Evolutionary conservation across 2,888 invertebrate species (phyloP).

Genomic region (Podabrus alpinus): DNA sequence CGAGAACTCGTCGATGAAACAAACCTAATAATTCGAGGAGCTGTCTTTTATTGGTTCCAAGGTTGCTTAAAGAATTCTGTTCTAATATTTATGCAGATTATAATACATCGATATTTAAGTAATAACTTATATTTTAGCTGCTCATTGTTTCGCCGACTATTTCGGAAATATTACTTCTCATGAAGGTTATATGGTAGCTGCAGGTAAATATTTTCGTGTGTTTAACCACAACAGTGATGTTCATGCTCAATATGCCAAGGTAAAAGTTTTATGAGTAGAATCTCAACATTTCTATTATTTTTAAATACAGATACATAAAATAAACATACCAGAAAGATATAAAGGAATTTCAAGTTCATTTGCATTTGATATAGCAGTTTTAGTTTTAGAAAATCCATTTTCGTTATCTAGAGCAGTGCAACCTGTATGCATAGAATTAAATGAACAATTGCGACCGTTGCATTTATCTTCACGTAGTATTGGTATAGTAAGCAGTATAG

Average conservation of each 20-base stretch:
- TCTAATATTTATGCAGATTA: too few species aligned
- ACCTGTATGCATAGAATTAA: conserved; percentile 48
- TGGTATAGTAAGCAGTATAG: conserved; percentile 40
- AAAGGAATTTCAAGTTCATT: conserved; percentile 38
- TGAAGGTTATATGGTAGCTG: background rate
- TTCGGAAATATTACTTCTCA: background rate
- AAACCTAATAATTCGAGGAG: too few species aligned
- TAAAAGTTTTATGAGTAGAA: background rate
- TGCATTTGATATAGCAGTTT: conserved; percentile 47
- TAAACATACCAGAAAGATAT: conserved; percentile 27
- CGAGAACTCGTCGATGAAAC: too few species aligned
- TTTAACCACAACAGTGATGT: background rate
- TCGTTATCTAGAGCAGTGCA: conserved; percentile 44
- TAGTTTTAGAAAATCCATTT: conserved; percentile 42
- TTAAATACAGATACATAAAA: background rate
- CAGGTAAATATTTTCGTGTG: background rate
- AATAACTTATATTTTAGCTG: too few species aligned
- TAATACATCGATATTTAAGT: too few species aligned
- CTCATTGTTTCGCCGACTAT: background rate
- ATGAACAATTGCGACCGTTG: conserved; percentile 14
- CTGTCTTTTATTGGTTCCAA: too few species aligned
- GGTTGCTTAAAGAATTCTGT: too few species aligned
- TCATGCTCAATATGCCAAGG: background rate
- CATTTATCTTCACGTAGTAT: conserved; percentile 8
- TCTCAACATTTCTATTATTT: too few species aligned